A percentile compares a stretch with the other conserved stretches of the same genome.
phyloP scores from a whole-genome alignment of 2,797 vertebrate species.

The Megalops cyprinoides region DNA sequence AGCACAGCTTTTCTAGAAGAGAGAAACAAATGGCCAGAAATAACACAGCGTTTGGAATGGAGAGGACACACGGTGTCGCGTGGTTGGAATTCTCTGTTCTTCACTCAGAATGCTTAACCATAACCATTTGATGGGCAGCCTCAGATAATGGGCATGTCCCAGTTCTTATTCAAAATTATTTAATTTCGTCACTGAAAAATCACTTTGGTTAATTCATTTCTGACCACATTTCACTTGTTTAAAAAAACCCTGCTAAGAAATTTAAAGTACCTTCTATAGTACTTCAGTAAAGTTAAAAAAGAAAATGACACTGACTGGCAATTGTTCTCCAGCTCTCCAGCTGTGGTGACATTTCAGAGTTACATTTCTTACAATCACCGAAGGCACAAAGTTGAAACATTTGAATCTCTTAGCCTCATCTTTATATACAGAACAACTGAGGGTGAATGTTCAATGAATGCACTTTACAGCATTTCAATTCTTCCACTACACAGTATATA shows the following conservation, averaged over 20 bases:
- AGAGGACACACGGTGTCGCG: background rate
- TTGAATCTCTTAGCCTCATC: background rate
- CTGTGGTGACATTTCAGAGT: background rate
- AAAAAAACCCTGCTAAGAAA: background rate
- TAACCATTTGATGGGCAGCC: too few relatives aligned
- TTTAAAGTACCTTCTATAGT: too few relatives aligned
- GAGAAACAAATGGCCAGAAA: background rate
- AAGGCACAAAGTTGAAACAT: background rate
- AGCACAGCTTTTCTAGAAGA: too few relatives aligned
- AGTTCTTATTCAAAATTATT: too few relatives aligned
- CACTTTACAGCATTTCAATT: too few relatives aligned
- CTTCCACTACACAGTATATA: too few relatives aligned
- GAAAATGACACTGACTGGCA: too few relatives aligned
- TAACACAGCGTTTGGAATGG: background rate
- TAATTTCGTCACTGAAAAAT: too few relatives aligned
- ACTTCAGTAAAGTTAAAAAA: too few relatives aligned
- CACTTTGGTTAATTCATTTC: background rate
- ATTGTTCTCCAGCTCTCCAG: too few relatives aligned
- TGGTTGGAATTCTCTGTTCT: background rate
- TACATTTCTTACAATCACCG: background rate
- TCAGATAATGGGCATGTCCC: too few relatives aligned
- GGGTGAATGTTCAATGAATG: too few relatives aligned
- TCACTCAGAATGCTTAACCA: background rate
- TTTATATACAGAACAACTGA: background rate
- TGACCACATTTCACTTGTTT: background rate